Evolutionary conservation across 2,888 invertebrate species (phyloP), one percentile per base, ranked within the genome.

Genomic region (Cybosia mesomella): DNA sequence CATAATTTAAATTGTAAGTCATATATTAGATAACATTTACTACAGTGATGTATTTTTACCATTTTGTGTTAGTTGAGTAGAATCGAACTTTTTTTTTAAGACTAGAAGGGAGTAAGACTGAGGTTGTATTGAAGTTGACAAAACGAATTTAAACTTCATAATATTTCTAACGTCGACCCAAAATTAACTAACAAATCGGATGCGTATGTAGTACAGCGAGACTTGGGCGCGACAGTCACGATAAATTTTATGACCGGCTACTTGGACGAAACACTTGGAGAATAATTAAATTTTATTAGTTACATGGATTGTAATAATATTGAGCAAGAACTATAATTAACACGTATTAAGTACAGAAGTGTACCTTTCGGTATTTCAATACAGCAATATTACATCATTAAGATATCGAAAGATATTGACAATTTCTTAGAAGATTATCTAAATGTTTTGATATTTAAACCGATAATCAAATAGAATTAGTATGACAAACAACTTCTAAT

Each of bases 371-470:
- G 8, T 1, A 49, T n/a, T n/a, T 49, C 49, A n/a, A 9, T 49
- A 8, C 18, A 59, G n/a, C n/a, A 10, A 57, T 15, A 32, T 58
- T 28, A 32, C 58, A 34, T n/a, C 70, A 66, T 73, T 79, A 67
- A 67, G 72, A 79, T 28, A 32, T 22, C 53, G 58, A 70, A 76
- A 67, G 58, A 54, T 67, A 58, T 32, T 34, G 13, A 60, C 61
- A 2, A 72, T 58, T 79, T 82, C 80, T 68, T 18, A 65, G 80
- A 81, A 79, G 39, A 58, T 62, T 32, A 72, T 70, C 68, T 39
- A 55, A 39, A 57, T 66, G 67, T 60, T 49, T 34, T 71, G 63
- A 63, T 70, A 62, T 64, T 28, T 68, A 58, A 66, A 64, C 68
- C 68, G 59, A 39, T 80, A 71, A 70, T 70, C 54, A 59, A 64